Percentiles rank a stretch among this genome's conserved stretches.
These are phyloP conservation scores for Falco novaeseelandiae DNA, from an alignment of 2,797 vertebrate species.

Conservation along the genomic window DNA sequence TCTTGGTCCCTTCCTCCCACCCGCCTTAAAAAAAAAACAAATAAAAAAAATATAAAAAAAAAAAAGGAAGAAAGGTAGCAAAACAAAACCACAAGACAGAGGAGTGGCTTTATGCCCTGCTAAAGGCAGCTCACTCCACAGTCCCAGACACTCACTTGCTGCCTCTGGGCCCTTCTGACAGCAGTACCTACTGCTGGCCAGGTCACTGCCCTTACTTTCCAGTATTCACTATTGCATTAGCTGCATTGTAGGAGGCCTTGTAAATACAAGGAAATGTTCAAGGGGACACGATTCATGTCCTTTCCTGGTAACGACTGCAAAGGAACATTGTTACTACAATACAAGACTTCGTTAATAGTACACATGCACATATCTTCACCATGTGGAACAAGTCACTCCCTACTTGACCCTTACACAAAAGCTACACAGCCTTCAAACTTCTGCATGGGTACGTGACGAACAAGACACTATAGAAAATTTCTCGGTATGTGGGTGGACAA, in stretches of 20 bases:
- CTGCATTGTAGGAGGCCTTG: not conserved
- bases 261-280: not conserved
- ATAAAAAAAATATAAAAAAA: no score
- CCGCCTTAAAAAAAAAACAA: no score
- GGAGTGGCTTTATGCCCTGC: not conserved
- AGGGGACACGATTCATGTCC: not conserved
- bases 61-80: no score
- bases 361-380: rapidly evolving
- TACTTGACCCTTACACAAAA: not conserved
- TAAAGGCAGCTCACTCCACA: not conserved
- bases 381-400: rapidly evolving
- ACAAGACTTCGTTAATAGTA: not conserved
- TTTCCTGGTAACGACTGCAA: not conserved
- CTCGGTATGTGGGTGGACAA: not conserved
- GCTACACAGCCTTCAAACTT: not conserved
- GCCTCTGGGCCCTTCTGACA: not conserved
- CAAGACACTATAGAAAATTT: not conserved
- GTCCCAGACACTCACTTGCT: not conserved
- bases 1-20: not conserved
- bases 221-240: not conserved
- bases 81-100: not conserved
- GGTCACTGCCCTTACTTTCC: not conserved
- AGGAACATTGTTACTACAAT: not conserved
- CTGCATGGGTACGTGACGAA: not conserved
- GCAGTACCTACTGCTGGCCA: not conserved